Percentiles rank a stretch among this genome's conserved stretches.
phyloP scores from a whole-genome alignment of 2,113 vertebrate genomes.

The Actenoides lindsayi region DNA sequence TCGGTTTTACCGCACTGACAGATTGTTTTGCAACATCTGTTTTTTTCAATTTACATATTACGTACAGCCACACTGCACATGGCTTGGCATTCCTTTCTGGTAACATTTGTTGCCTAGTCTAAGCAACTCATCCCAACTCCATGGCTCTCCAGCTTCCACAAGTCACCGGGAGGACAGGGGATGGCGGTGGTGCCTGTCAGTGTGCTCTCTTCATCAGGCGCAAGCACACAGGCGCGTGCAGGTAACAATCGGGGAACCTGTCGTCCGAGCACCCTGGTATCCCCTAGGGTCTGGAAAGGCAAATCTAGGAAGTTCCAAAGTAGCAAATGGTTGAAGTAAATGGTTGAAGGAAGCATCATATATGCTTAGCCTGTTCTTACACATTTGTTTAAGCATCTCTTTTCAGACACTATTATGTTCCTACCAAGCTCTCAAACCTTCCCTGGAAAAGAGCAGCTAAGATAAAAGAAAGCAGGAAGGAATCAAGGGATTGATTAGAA shows the following conservation, averaged over 20 bases:
- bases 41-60: neutral
- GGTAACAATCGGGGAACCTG: rapidly evolving
- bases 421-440: neutral
- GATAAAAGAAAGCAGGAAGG: neutral
- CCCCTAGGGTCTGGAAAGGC: neutral
- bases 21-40: neutral
- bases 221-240: rapidly evolving
- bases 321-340: neutral
- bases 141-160: neutral
- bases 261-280: neutral
- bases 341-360: neutral
- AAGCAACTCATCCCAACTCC: neutral
- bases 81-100: neutral
- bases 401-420: neutral
- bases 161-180: rapidly evolving
- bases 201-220: neutral
- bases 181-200: neutral
- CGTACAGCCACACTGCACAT: neutral
- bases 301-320: neutral
- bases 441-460: neutral
- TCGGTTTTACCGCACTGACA: neutral
- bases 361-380: neutral
- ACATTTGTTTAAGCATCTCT: neutral
- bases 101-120: neutral
- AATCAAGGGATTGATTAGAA: neutral